Evolutionary conservation across 2,888 invertebrate genomes (phyloP).

Genomic region (Papilio elwesi): DNA sequence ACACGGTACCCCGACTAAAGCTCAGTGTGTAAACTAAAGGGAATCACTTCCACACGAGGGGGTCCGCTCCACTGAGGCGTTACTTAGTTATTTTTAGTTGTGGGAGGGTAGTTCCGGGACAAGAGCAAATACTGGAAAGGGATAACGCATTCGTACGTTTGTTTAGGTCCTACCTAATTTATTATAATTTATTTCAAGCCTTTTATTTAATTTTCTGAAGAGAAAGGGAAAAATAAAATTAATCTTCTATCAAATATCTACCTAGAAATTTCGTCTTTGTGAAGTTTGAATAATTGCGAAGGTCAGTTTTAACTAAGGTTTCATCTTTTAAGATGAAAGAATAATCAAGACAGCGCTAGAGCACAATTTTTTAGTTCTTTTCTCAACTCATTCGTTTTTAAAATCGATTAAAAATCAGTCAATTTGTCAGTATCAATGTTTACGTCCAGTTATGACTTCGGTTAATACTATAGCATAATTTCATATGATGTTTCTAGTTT

Average conservation of each 20-base stretch:
- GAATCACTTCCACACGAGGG: conserved; percentile 42
- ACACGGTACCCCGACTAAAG: conserved; percentile 43
- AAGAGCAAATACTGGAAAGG: conserved; percentile 28
- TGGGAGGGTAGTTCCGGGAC: conserved; percentile 36
- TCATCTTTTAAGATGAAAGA: too few species aligned
- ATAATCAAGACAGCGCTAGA: too few species aligned
- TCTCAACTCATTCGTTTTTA: too few species aligned
- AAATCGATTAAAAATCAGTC: too few species aligned
- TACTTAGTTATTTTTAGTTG: conserved; percentile 44
- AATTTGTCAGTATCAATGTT: too few species aligned
- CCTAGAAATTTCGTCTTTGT: too few species aligned
- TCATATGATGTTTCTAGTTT: background rate
- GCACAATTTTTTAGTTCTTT: too few species aligned
- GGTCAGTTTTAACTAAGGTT: too few species aligned
- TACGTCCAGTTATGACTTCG: too few species aligned
- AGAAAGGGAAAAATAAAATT: too few species aligned
- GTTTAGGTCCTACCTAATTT: conserved; percentile 25
- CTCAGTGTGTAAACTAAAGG: conserved; percentile 42
- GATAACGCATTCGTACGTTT: conserved; percentile 26
- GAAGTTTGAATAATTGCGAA: too few species aligned
- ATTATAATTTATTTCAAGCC: conserved; percentile 2
- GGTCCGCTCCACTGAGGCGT: conserved; percentile 40
- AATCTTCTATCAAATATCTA: too few species aligned
- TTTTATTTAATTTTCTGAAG: background rate
- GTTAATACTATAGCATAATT: background rate